Evolutionary conservation across 2,113 vertebrate genomes (phyloP).

Genomic region (Lipotes vexillifer): DNA sequence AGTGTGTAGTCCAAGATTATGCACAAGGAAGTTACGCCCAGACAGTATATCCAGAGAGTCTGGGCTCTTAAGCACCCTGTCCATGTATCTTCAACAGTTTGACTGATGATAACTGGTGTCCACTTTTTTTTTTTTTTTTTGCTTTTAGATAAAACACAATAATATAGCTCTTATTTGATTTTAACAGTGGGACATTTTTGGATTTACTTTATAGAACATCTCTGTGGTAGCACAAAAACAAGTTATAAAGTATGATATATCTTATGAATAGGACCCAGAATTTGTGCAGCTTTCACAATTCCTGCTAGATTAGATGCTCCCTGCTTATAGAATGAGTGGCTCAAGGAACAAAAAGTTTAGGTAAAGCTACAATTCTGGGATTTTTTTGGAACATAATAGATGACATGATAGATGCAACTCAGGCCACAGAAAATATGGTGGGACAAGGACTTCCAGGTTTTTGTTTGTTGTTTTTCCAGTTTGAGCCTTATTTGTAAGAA

Average conservation of each 20-base stretch:
- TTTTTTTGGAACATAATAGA: background rate
- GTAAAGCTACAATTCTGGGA: background rate
- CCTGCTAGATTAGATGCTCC: background rate
- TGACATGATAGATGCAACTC: background rate
- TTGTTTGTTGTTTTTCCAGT: background rate
- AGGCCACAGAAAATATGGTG: background rate
- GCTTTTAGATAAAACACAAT: background rate
- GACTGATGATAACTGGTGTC: background rate
- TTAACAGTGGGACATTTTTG: background rate
- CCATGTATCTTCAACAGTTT: background rate
- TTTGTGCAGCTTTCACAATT: background rate
- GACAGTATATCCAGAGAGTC: background rate
- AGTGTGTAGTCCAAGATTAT: background rate
- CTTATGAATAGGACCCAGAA: background rate
- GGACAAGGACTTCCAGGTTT: background rate
- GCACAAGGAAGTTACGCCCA: background rate
- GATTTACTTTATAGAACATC: background rate
- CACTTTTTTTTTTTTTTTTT: background rate
- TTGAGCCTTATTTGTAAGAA: background rate
- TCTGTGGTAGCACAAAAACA: background rate
- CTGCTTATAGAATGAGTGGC: background rate
- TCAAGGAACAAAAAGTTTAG: background rate
- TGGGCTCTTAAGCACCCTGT: background rate
- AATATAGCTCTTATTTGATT: background rate
- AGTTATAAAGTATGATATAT: background rate